phyloP scores from a whole-genome alignment of 2,888 invertebrate species.

The Flexamia atlantica region DNA sequence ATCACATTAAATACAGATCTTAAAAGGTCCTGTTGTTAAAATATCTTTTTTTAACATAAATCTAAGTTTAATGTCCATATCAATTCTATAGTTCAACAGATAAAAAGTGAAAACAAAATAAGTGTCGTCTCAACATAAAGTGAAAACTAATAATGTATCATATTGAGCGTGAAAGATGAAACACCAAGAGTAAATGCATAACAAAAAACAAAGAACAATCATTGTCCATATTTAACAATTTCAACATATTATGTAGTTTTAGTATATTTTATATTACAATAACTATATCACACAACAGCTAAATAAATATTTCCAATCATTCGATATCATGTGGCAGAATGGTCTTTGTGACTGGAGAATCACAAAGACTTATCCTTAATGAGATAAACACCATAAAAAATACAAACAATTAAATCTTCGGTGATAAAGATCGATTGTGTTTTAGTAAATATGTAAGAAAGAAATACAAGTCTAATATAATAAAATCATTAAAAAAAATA shows the following conservation, averaged over 20 bases:
- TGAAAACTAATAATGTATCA: background rate
- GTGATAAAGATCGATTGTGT: background rate
- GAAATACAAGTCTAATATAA: background rate
- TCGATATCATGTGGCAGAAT: background rate
- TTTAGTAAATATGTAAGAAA: background rate
- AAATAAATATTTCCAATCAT: background rate
- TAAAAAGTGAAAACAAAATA: background rate
- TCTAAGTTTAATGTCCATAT: too few species aligned
- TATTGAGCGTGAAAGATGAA: background rate
- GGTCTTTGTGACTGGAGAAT: background rate
- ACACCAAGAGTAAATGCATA: conserved; percentile 11
- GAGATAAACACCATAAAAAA: background rate
- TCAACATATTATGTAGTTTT: background rate
- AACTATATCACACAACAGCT: conserved; percentile 2
- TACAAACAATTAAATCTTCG: background rate
- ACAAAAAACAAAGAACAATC: background rate
- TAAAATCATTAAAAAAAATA: background rate
- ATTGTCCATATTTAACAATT: background rate
- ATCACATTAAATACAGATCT: background rate
- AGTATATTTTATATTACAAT: background rate
- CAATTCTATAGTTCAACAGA: background rate
- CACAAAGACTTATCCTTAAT: background rate
- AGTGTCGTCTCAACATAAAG: background rate
- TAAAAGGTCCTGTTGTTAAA: background rate
- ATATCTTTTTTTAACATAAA: too few species aligned